Percentiles rank a stretch among this genome's conserved stretches.
Evolutionary conservation across 2,113 vertebrate species (phyloP).

Genomic region (Gyps fulvus): DNA sequence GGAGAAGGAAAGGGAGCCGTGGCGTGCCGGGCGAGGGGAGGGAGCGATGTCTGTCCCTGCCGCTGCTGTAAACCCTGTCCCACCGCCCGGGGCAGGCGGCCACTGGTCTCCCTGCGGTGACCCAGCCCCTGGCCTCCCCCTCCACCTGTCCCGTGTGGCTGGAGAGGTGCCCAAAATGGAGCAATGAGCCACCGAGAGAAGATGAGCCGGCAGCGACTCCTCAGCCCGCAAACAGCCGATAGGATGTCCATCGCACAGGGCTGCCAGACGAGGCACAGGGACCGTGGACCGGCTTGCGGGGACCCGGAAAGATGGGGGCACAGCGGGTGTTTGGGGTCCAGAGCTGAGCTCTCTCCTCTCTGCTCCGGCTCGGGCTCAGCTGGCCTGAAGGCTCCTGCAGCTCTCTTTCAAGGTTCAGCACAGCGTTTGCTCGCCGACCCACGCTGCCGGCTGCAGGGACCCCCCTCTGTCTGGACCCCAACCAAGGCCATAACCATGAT

Average conservation of each 20-base stretch:
- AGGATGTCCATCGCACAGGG: accelerated
- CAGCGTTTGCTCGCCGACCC: neutral
- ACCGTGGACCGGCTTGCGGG: accelerated
- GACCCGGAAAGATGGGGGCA: neutral
- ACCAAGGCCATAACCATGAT: accelerated
- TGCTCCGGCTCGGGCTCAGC: neutral
- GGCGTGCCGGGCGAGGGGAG: neutral
- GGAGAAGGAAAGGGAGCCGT: neutral
- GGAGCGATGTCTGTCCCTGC: neutral
- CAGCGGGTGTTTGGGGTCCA: accelerated
- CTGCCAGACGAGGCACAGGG: neutral
- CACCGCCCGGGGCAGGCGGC: accelerated
- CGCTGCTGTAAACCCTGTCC: neutral
- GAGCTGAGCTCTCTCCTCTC: neutral
- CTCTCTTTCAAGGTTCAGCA: neutral
- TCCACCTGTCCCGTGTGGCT: neutral
- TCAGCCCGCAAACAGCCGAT: neutral
- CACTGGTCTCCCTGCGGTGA: neutral
- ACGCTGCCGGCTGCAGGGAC: accelerated
- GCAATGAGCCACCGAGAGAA: neutral
- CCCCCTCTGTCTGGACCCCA: neutral
- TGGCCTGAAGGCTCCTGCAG: neutral
- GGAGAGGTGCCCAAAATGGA: neutral
- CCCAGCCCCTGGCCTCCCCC: neutral
- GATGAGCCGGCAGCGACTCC: neutral